These are phyloP conservation scores for Cirrhinus mrigala DNA, from an alignment of 2,797 vertebrate genomes.

Conservation along the genomic window DNA sequence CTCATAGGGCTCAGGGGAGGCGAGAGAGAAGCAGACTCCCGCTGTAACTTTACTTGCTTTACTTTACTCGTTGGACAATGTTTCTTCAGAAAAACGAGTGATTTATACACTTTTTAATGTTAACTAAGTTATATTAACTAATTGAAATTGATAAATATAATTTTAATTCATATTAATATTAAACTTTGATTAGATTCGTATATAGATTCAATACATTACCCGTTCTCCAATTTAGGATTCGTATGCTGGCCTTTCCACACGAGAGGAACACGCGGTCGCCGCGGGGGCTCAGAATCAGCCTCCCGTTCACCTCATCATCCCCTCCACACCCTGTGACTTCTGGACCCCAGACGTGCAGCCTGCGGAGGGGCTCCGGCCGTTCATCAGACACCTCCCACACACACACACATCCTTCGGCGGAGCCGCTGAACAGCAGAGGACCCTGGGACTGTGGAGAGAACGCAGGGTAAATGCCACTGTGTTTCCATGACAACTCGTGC, in stretches of 20 bases:
- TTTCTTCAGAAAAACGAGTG: too few species aligned
- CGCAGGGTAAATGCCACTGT: conserved; percentile 42
- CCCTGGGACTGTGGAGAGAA: conserved; percentile 78
- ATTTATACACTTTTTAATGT: too few species aligned
- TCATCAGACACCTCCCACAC: conserved; percentile 79
- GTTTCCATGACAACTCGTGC: conserved; percentile 77
- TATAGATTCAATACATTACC: conserved; percentile 67
- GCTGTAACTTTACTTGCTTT: too few species aligned
- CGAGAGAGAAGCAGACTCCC: too few species aligned
- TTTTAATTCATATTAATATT: neutral
- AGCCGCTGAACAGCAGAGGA: conserved; percentile 83
- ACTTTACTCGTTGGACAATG: too few species aligned
- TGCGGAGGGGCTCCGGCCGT: conserved; percentile 73
- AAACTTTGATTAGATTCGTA: neutral
- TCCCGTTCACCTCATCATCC: conserved; percentile 44
- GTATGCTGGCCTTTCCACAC: conserved; percentile 76
- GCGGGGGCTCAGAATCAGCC: conserved; percentile 76
- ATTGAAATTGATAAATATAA: neutral
- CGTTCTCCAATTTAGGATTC: conserved; percentile 82
- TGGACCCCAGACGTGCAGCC: conserved; percentile 76
- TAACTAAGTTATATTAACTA: too few species aligned
- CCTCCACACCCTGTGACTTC: conserved; percentile 75
- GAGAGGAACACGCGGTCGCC: conserved; percentile 78
- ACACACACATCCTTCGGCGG: conserved; percentile 79
- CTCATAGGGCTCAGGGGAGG: too few species aligned